Percentiles rank a stretch among this genome's conserved stretches.
Conservation (phyloP, 2,113 vertebrate genomes). For the Acrocephalus arundinaceus region DNA sequence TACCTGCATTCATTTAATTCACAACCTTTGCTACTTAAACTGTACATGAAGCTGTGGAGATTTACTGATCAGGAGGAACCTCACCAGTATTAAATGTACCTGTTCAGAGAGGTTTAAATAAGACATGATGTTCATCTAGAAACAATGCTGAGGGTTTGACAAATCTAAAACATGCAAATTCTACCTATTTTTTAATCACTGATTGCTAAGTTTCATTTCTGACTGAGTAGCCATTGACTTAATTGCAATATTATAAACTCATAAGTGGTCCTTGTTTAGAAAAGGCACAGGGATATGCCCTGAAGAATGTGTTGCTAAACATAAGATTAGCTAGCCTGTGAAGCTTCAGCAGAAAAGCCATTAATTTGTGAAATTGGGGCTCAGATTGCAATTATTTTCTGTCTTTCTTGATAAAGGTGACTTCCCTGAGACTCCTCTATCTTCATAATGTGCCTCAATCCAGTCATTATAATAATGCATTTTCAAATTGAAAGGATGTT, state of each 20-base stretch:
- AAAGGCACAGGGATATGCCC: neutral
- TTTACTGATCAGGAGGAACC: neutral
- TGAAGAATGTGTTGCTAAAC: slow-evolving; percentile 1
- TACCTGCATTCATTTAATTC: neutral
- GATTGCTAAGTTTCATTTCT: neutral
- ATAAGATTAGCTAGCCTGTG: neutral
- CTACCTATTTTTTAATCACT: neutral
- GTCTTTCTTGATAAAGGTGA: slow-evolving; percentile 31
- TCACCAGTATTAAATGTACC: neutral
- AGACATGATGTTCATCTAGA: neutral
- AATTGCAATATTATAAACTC: slow-evolving; percentile 17
- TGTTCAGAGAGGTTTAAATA: neutral
- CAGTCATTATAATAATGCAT: slow-evolving; percentile 15
- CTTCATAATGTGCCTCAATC: slow-evolving; percentile 9
- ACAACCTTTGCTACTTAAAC: neutral
- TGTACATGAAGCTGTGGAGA: neutral
- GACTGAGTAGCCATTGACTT: slow-evolving; percentile 8
- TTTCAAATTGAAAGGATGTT: slow-evolving; percentile 1
- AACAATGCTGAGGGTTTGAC: neutral
- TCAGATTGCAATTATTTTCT: slow-evolving; percentile 47
- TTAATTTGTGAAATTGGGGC: slow-evolving; percentile 23
- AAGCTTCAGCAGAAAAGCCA: neutral
- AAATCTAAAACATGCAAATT: neutral
- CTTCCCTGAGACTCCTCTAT: slow-evolving; percentile 3
- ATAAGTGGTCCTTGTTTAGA: neutral